phyloP scores from a whole-genome alignment of 1,140 invertebrate species.

The Drosophila triauraria region DNA sequence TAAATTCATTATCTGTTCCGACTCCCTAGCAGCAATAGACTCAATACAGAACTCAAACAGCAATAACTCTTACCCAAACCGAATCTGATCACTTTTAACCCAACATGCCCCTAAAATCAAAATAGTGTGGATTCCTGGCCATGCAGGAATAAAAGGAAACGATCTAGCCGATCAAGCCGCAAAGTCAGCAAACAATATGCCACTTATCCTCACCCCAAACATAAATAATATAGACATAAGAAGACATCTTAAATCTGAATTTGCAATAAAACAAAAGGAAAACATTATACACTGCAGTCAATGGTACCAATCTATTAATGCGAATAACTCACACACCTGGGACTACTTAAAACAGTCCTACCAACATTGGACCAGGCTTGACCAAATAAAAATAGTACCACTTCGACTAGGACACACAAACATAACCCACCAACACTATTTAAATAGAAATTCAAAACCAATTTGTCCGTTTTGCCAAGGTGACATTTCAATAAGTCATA shows the following conservation, averaged over 20 bases:
- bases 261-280: no score
- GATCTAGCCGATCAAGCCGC: slow-evolving; percentile 13
- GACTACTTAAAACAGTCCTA: neutral
- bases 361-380: slow-evolving; percentile 3
- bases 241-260: no score
- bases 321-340: neutral
- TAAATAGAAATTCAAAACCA: neutral
- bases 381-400: neutral
- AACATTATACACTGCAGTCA: neutral
- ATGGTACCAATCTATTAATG: no score
- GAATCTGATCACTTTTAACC: slow-evolving; percentile 14
- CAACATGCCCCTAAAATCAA: slow-evolving; percentile 8
- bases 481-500: neutral
- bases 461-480: slow-evolving; percentile 1
- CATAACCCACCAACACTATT: neutral
- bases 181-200: slow-evolving; percentile 1
- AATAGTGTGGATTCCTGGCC: slow-evolving; percentile 21
- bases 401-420: slow-evolving; percentile 1
- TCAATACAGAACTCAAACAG: no score
- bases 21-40: no score
- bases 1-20: no score
- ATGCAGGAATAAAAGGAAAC: slow-evolving; percentile 18
- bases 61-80: neutral
- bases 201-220: slow-evolving; percentile 6
- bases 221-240: neutral